Base-by-base conservation (phyloP, 2,888 invertebrate genomes). In the Camptogramma bilineatum region DNA sequence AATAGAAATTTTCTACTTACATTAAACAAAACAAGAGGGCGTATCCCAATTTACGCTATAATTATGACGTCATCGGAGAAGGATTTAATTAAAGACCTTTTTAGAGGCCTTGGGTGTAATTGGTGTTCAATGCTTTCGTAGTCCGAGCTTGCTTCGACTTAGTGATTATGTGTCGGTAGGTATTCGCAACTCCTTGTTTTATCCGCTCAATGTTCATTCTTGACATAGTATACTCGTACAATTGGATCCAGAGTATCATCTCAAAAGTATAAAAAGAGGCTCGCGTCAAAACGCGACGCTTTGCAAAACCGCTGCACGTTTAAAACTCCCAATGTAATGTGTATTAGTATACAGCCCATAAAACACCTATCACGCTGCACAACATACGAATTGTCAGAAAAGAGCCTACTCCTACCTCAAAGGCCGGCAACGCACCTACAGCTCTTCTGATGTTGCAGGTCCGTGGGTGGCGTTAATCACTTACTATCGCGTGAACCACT, bases 11-110 rank as follows among this genome's bases (percentile, higher is more conserved):
- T 68, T 85, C 85, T 82, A 83, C 86, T 87, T 81, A 88, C 87
- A 88, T 88, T 90, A 86, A 89, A 88, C 89, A 85, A 90, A 91
- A 90, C 87, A 87, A 84, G 85, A 78, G 85, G 82, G 84, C 85
- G 86, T 88, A 85, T 87, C 83, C 84, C 88, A 91, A 91, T 91
- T 91, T 89, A 82, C 84, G 84, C 87, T 85, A 87, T 91, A 91
- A 93, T 93, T 91, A 92, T 91, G 88, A 91, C 89, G 92, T 91
- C 91, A 93, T 90, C 84, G 88, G 92, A 93, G 92, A 91, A 88
- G 91, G 91, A 91, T 91, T 92, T 92, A 93, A 93, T 93, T 91
- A 93, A 88, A 93, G 92, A 83, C 85, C 90, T 88, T 88, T 64
- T 86, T 84, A 84, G 85, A 89, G 88, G 89, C 89, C 89, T 89